Evolutionary conservation across 2,797 vertebrate genomes (phyloP).

Genomic region (Rhinatrema bivittatum): DNA sequence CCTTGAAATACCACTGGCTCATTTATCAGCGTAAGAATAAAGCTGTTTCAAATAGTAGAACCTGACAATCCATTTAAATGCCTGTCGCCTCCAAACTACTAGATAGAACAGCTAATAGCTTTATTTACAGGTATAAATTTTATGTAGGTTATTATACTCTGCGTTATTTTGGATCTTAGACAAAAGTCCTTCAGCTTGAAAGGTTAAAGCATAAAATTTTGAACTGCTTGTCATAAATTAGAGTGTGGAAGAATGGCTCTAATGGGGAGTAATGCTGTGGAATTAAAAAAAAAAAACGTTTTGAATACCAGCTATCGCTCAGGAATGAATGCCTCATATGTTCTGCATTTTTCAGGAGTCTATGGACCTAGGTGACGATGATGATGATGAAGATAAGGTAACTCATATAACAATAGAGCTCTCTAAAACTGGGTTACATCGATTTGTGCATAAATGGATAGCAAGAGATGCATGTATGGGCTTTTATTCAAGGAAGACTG

Average conservation of each 20-base stretch:
- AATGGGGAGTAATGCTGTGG: neutral
- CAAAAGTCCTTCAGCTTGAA: constrained; percentile 12
- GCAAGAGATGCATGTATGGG: no score
- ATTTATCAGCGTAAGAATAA: constrained; percentile 42
- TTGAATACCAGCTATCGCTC: neutral
- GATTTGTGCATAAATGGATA: no score
- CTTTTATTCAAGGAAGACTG: no score
- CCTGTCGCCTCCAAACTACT: constrained; percentile 22
- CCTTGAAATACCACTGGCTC: constrained; percentile 36
- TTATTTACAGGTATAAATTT: constrained; percentile 29
- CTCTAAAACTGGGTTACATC: no score
- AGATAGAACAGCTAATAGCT: constrained; percentile 11
- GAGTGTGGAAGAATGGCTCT: no score
- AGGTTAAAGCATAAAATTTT: no score
- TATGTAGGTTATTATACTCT: neutral
- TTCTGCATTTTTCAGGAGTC: constrained; percentile 67
- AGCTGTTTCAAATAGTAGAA: constrained; percentile 36
- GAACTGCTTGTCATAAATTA: no score
- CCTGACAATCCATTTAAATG: constrained; percentile 28
- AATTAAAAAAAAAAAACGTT: constrained; percentile 19
- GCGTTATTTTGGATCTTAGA: constrained; percentile 5
- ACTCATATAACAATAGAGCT: no score
- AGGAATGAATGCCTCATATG: constrained; percentile 2
- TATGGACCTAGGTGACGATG: constrained; percentile 79
- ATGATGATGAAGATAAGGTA: constrained; percentile 96